A percentile compares a stretch with the other conserved stretches of the same genome.
Evolutionary conservation across 1,140 invertebrate genomes (phyloP).

Genomic region (Anoplophora glabripennis): DNA sequence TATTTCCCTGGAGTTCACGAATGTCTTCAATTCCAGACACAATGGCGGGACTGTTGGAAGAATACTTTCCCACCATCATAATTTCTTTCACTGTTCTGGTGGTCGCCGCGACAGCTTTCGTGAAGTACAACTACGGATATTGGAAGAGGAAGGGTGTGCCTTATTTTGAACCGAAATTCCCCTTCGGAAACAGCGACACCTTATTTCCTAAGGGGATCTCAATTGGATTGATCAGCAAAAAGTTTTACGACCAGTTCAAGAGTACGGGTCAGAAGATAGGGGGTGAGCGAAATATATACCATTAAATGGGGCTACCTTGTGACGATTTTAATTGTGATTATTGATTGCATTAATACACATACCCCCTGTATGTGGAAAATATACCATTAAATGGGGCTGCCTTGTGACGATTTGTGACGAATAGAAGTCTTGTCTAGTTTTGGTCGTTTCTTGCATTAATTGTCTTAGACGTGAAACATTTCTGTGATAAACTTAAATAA

Average conservation of each 20-base stretch:
- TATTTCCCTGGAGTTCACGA: too few relatives aligned
- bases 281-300: too few relatives aligned
- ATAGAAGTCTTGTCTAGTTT: too few relatives aligned
- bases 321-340: too few relatives aligned
- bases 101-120: background rate
- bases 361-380: too few relatives aligned
- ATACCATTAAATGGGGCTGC: too few relatives aligned
- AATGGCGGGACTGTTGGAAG: background rate
- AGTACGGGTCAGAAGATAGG: constrained; percentile 18
- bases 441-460: too few relatives aligned
- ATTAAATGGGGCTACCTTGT: too few relatives aligned
- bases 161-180: constrained; percentile 16
- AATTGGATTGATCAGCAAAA: constrained; percentile 9
- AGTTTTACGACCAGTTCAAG: constrained; percentile 25
- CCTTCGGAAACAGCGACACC: constrained; percentile 21
- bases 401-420: too few relatives aligned
- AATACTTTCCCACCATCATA: background rate
- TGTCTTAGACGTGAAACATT: too few relatives aligned
- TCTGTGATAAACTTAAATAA: too few relatives aligned
- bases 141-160: constrained; percentile 20
- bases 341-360: too few relatives aligned
- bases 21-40: background rate
- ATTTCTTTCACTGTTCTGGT: background rate
- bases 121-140: constrained; percentile 15
- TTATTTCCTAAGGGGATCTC: constrained; percentile 7